Evolutionary conservation across 2,888 invertebrate species (phyloP), one percentile per base, ranked within the genome.

Genomic region (Brachyptera putata): DNA sequence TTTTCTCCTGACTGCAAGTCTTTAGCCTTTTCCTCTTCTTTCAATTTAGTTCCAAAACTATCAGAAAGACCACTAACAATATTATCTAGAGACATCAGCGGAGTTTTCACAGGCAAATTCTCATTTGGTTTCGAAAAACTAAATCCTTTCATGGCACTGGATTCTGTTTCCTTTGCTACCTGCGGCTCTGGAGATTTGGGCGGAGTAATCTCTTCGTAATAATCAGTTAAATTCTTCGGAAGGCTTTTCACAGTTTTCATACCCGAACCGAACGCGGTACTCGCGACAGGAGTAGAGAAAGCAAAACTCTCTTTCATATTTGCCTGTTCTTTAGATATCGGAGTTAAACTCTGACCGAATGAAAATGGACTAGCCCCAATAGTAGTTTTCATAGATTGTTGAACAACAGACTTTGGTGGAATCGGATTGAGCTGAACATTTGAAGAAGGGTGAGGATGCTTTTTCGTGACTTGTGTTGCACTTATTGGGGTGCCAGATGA

Each of bases 51-150:
- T n/a, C n/a, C n/a, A n/a, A n/a, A n/a, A 30, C 30, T 30, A 11
- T 5, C 5, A 11, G 30, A 7, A 30, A 74, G 69, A 30, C 71
- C 71, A 1, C 72, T 70, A 5, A 75, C 73, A 4, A 75, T 70
- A 49, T 68, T 72, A 49, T 72, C 71, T n/a, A 75, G 63, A 0
- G 72, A 73, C 24, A 72, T 70, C 1, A 75, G 61, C 0, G 74
- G 71, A 66, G 67, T 70, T 46, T 69, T 70, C 61, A 34, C 66
- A 61, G 22, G 26, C 41, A 3, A 46, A 18, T 50, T 63, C 57
- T 3, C 65, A 4, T 55, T 11, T n/a, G n/a, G n/a, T n/a, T n/a
- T n/a, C n/a, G n/a, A n/a, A n/a, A n/a, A n/a, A n/a, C n/a, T n/a
- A n/a, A n/a, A n/a, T 4, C 57, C 11, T 16, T 61, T 22, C 41